Evolutionary conservation across 2,113 vertebrate species (phyloP).

Genomic region (Cinclus cinclus): DNA sequence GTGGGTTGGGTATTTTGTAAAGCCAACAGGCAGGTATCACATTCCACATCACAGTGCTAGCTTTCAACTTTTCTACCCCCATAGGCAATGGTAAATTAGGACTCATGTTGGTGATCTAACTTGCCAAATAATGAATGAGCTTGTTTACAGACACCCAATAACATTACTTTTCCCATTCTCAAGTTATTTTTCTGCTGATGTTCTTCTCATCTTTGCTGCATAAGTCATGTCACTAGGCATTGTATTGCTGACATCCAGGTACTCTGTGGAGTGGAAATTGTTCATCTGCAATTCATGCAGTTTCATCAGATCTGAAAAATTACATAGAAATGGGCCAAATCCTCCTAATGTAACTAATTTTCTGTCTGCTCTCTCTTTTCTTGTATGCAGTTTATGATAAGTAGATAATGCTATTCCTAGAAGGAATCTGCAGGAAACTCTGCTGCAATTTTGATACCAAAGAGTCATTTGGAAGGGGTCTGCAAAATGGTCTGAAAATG

Average conservation of each 20-base stretch:
- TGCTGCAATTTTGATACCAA: neutral
- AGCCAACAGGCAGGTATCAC: neutral
- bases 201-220: neutral
- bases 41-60: neutral
- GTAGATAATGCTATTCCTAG: neutral
- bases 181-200: neutral
- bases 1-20: neutral
- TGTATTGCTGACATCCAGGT: neutral
- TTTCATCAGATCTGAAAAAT: conserved; percentile 10
- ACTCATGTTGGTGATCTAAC: neutral
- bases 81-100: neutral
- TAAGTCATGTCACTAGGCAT: neutral
- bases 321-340: neutral
- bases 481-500: neutral
- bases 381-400: neutral
- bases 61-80: neutral
- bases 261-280: neutral
- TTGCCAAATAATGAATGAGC: neutral
- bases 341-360: neutral
- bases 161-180: neutral
- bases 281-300: neutral
- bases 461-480: neutral
- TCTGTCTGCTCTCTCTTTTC: neutral
- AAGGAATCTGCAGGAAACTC: neutral
- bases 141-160: neutral